Evolutionary conservation across 2,113 vertebrate genomes (phyloP).

Genomic region (Columbina picui): DNA sequence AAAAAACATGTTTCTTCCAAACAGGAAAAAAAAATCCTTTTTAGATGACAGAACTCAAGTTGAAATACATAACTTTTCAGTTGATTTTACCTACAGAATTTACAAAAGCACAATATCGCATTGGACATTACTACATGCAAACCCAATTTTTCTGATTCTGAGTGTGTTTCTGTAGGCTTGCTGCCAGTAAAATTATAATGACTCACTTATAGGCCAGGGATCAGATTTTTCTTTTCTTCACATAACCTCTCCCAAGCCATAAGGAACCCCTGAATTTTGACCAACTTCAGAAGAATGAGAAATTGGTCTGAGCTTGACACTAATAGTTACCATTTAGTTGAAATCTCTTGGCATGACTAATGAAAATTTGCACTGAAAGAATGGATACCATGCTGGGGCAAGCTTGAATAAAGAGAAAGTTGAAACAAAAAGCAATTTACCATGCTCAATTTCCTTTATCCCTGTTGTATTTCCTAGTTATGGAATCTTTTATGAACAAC

Average conservation of each 20-base stretch:
- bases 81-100: not conserved
- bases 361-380: not conserved
- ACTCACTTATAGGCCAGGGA: not conserved
- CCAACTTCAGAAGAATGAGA: not conserved
- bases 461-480: not conserved
- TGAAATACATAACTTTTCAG: not conserved
- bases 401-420: not conserved
- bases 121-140: not conserved
- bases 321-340: not conserved
- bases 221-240: not conserved
- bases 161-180: not conserved
- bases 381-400: not conserved
- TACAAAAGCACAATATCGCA: not conserved
- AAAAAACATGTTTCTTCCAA: not conserved
- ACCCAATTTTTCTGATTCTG: not conserved
- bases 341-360: not conserved
- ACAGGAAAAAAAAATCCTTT: not conserved
- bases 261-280: not conserved
- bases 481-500: not conserved
- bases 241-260: not conserved
- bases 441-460: not conserved
- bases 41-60: not conserved
- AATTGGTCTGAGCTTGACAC: not conserved
- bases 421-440: constrained; percentile 8
- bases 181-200: not conserved